Base-by-base conservation (phyloP, 2,888 invertebrate species). In the Drosophila merina region DNA sequence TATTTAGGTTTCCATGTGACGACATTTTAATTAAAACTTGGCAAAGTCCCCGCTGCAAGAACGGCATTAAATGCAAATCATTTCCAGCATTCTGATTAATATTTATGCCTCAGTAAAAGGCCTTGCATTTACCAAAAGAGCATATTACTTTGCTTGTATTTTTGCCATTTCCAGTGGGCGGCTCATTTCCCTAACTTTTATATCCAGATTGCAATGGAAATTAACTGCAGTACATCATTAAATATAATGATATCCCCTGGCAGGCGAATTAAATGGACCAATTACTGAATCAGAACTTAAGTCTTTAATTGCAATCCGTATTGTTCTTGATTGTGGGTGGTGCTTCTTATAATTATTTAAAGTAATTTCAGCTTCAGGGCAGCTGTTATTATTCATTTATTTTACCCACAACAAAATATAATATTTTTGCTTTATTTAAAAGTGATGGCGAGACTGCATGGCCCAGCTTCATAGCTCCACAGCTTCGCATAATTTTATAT, bases 1-100 rank as follows among this genome's bases (percentile, higher is more conserved):
- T 20, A 71, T 52, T 51, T 55, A 26, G 59, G 48, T 50, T 64
- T 54, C 56, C 40, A 57, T 50, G 82, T 72, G 82, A 70, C 69
- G 85, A 86, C 85, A 74, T 81, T 81, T 81, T 81, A 81, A 86
- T 81, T 81, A 86, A 84, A 81, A 81, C 76, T 77, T 75, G 62
- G 45, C 55, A 69, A 66, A 68, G 31, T 45, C 30, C 30, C 12
- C 10, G 33, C 45, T 45, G 57, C 50, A 14, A 48, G 33, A 40
- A 30, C n/a, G 47, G 40, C 42, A 60, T 59, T 40, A 70, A 72
- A 70, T 72, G 72, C 72, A 72, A 72, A 70, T 72, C 38, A 57
- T 57, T 57, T 49, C 44, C 70, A 67, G 67, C 36, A 36, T 44
- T 12, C 57, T 57, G 44, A 72, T 71, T 40, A 62, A 70, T 47